Conservation (phyloP, 2,888 invertebrate species). For the Catocala sponsa region DNA sequence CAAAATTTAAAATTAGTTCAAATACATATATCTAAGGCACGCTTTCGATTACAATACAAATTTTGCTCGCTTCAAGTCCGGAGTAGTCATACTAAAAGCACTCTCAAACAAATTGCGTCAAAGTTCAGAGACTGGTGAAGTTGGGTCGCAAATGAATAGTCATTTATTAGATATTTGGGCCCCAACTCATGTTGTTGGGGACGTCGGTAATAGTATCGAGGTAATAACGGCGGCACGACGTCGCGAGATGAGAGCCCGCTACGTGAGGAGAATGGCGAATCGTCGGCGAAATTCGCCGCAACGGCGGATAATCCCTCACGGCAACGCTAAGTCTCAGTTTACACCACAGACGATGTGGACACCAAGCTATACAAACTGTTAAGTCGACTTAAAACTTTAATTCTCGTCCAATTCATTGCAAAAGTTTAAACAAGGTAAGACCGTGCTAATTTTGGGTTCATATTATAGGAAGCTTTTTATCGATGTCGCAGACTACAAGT, state of each 20-base stretch:
- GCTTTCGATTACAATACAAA: too few relatives aligned
- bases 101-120: slow-evolving; percentile 12
- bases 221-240: slow-evolving; percentile 81
- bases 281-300: slow-evolving; percentile 62
- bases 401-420: slow-evolving; percentile 36
- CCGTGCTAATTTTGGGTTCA: slow-evolving; percentile 18
- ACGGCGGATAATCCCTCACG: slow-evolving; percentile 77
- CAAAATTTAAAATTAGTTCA: too few relatives aligned
- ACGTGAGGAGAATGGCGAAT: slow-evolving; percentile 77
- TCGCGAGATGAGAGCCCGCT: slow-evolving; percentile 76
- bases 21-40: too few relatives aligned
- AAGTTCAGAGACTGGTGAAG: slow-evolving; percentile 31
- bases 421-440: slow-evolving; percentile 39
- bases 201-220: slow-evolving; percentile 73
- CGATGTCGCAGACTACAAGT: neutral
- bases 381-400: slow-evolving; percentile 52
- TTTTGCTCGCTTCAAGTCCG: neutral
- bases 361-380: slow-evolving; percentile 45
- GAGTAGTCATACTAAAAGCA: neutral
- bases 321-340: slow-evolving; percentile 66
- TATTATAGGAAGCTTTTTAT: slow-evolving; percentile 1
- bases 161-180: slow-evolving; percentile 58
- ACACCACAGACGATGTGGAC: slow-evolving; percentile 64
- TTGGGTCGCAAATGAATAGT: slow-evolving; percentile 48
- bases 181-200: slow-evolving; percentile 59